Evolutionary conservation across 2,113 vertebrate genomes (phyloP).

Genomic region (Spea bombifrons): DNA sequence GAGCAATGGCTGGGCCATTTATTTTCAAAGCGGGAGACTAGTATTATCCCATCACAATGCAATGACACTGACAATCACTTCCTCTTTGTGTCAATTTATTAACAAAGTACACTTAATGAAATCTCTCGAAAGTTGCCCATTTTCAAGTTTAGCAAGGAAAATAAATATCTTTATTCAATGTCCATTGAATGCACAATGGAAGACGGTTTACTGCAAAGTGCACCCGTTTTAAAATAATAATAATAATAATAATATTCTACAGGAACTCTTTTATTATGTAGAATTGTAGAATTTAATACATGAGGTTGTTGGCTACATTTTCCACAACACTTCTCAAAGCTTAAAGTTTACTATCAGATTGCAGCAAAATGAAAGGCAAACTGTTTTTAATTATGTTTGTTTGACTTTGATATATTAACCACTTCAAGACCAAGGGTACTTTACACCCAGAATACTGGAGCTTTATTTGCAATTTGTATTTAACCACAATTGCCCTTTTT

Average conservation of each 20-base stretch:
- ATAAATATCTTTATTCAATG: background rate
- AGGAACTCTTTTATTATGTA: no score
- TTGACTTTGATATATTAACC: slow-evolving; percentile 14
- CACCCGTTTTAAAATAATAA: no score
- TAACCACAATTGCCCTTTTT: no score
- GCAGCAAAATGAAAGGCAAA: slow-evolving; percentile 20
- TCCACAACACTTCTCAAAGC: no score
- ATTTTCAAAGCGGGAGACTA: slow-evolving; percentile 40
- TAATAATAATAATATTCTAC: no score
- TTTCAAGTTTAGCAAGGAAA: background rate
- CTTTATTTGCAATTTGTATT: no score
- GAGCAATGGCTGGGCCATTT: slow-evolving; percentile 32
- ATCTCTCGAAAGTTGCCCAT: slow-evolving; percentile 17
- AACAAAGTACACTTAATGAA: slow-evolving; percentile 28
- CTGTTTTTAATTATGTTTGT: slow-evolving; percentile 12
- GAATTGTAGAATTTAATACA: background rate
- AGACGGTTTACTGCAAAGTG: no score
- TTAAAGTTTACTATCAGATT: background rate
- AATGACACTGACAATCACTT: slow-evolving; percentile 32
- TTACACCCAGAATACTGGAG: no score
- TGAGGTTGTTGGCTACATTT: slow-evolving; percentile 5
- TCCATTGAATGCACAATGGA: no score
- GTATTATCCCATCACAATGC: slow-evolving; percentile 45
- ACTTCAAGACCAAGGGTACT: no score
- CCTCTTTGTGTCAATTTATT: slow-evolving; percentile 29